Conservation (phyloP, 2,888 invertebrate species). For the Leptodirus hochenwartii region DNA sequence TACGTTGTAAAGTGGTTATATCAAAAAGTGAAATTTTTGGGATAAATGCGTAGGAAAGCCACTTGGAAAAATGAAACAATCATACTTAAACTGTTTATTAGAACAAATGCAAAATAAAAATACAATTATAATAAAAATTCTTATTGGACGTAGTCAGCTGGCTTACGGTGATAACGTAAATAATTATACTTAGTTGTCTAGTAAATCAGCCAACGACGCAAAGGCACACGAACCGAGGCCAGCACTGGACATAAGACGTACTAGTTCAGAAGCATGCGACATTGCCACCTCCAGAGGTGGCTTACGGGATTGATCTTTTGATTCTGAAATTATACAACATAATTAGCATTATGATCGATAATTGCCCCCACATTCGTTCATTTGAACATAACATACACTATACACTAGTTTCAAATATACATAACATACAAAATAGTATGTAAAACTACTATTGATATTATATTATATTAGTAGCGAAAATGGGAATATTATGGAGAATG, state of each 20-base stretch:
- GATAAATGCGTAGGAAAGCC: too few relatives aligned
- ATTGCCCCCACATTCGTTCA: background rate
- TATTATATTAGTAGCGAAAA: background rate
- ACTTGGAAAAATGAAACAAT: too few relatives aligned
- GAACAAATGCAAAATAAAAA: too few relatives aligned
- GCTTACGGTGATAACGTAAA: too few relatives aligned
- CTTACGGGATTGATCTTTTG: conserved; percentile 73
- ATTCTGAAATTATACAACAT: conserved; percentile 40
- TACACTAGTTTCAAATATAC: background rate
- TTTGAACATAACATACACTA: background rate
- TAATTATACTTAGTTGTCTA: conserved; percentile 14
- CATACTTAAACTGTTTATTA: too few relatives aligned
- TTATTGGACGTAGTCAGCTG: too few relatives aligned
- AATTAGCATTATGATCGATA: conserved; percentile 4
- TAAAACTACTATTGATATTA: conserved; percentile 1
- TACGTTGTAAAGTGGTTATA: too few relatives aligned
- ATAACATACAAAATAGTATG: background rate
- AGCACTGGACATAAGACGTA: conserved; percentile 75
- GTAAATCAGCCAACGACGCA: conserved; percentile 70
- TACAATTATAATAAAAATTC: too few relatives aligned
- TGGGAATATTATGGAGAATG: background rate
- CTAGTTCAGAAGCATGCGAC: conserved; percentile 75
- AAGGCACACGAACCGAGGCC: conserved; percentile 91
- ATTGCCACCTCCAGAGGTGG: conserved; percentile 87
- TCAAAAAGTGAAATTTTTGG: too few relatives aligned